Base-by-base conservation (phyloP, 37 sponge, comb jelly and placozoan genomes). In the Beroe ovata region DNA sequence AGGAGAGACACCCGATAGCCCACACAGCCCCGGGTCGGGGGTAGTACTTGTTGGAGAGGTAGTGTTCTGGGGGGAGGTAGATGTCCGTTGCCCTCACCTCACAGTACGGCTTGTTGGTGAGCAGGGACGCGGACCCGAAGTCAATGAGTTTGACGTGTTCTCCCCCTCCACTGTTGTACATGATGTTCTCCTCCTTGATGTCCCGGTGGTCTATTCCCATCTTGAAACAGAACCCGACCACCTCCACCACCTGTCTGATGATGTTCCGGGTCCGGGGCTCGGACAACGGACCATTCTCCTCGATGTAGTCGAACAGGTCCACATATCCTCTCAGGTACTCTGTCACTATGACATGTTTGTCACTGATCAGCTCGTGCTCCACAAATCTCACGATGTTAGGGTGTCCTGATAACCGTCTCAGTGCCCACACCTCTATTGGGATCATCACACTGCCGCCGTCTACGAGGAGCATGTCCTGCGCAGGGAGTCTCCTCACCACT, bases 101-200 rank as follows among this genome's bases (percentile, higher is more conserved):
- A 41, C 28, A 0, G 54, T 42, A 39, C 22, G 54, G 23, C 16
- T 23, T 11, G 22, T 42, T 42, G 16, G 42, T 21, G 54, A 77
- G 54, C 8, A 77, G 22, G 3, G 84, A 42, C 4, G 84, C 84
- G 33, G 84, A 77, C 8, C 84, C 84, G 38, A 77, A 77, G 54
- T 77, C 84, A 22, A 77, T 77, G 47, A 77, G 84, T 41, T 77
- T 77, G 47, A 77, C 41, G 36, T 77, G 84, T 14, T 42, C 84
- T 28, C 22, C 6, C 41, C 54, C 84, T 2, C 38, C 54, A 6
- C 28, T 23, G 84, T 77, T 77, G 54, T 77, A 77, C 84, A 77
- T 39, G 84, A 77, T 77, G 84, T 77, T 77, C 54, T 77, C 84
- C 84, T 77, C 84, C 84, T 77, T 77, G 16, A 77, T 77, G 54